These are phyloP conservation scores for Noctua janthe DNA, from an alignment of 2,888 invertebrate genomes.

Conservation along the genomic window DNA sequence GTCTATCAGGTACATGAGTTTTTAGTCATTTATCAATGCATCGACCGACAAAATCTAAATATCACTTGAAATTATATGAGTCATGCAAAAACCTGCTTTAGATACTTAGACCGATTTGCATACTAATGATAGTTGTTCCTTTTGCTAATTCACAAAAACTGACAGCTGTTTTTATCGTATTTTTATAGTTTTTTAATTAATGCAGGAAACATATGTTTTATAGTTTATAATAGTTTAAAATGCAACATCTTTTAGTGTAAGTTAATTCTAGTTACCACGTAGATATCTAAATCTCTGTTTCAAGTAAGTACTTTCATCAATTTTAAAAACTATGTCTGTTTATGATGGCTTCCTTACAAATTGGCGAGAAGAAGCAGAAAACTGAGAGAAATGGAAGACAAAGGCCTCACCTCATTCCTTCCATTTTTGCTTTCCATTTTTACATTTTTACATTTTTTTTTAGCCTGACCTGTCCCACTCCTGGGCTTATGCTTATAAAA, in stretches of 20 bases:
- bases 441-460: no score
- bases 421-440: no score
- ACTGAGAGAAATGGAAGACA: no score
- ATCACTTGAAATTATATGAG: constrained; percentile 62
- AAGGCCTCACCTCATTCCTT: no score
- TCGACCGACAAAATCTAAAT: constrained; percentile 66
- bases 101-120: constrained; percentile 53
- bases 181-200: constrained; percentile 48
- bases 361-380: no score
- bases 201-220: constrained; percentile 52
- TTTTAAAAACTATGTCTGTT: background rate
- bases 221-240: constrained; percentile 13
- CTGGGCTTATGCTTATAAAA: no score
- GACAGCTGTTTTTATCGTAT: constrained; percentile 67
- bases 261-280: background rate
- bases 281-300: no score
- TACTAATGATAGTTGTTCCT: constrained; percentile 63
- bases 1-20: constrained; percentile 44
- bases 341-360: background rate
- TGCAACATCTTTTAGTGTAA: background rate
- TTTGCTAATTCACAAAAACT: constrained; percentile 62
- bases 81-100: constrained; percentile 62
- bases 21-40: constrained; percentile 64
- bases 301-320: no score
- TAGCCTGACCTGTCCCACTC: no score